These are phyloP conservation scores for Todiramphus chloris DNA, from an alignment of 2,113 vertebrate genomes.

Conservation along the genomic window DNA sequence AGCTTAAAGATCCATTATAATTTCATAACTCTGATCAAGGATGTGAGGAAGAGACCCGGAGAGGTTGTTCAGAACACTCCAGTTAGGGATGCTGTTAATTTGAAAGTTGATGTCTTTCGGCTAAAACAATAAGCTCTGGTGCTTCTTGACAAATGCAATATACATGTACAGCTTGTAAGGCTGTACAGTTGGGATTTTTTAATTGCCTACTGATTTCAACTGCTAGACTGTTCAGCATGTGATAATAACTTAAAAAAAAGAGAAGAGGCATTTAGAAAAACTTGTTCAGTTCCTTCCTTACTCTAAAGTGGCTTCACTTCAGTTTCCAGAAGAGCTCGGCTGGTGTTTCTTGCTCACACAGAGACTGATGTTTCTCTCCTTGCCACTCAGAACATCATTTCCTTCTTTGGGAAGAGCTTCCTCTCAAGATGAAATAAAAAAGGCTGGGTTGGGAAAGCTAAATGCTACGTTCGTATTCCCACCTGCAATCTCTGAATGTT, in stretches of 20 bases:
- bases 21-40: background rate
- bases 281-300: background rate
- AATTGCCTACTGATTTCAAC: background rate
- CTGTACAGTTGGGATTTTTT: background rate
- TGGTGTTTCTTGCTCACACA: background rate
- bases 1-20: background rate
- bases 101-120: background rate
- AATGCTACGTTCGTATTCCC: background rate
- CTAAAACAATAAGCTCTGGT: background rate
- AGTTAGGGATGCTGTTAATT: background rate
- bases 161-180: background rate
- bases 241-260: background rate
- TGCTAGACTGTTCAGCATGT: background rate
- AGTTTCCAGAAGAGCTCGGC: background rate
- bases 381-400: background rate
- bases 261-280: background rate
- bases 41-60: background rate
- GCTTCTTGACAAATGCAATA: background rate
- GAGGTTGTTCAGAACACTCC: background rate
- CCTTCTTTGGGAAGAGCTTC: background rate
- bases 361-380: background rate
- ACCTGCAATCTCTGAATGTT: background rate
- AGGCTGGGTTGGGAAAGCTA: background rate
- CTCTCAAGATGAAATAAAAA: background rate
- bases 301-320: background rate